Percentiles rank a stretch among this genome's conserved stretches.
phyloP scores from a whole-genome alignment of 2,888 invertebrate genomes.

The Tupiocoris notatus region DNA sequence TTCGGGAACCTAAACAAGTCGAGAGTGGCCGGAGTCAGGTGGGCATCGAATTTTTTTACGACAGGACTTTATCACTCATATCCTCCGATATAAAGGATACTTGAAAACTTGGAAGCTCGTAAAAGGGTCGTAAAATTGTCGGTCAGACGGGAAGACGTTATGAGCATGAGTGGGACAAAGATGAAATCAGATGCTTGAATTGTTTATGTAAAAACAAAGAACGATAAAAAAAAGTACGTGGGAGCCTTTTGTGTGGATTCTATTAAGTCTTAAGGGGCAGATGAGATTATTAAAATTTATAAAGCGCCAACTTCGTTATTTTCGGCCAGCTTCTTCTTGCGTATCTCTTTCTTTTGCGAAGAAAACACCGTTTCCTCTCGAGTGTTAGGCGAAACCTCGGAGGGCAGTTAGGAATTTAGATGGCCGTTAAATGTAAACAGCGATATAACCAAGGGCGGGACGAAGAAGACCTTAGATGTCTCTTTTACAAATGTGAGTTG shows the following conservation, averaged over 20 bases:
- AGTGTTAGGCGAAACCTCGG: slow-evolving; percentile 22
- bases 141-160: neutral
- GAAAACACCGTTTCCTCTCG: neutral
- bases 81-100: slow-evolving; percentile 33
- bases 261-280: slow-evolving; percentile 29
- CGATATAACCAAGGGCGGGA: slow-evolving; percentile 17
- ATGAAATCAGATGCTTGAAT: slow-evolving; percentile 28
- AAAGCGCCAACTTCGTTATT: slow-evolving; percentile 35
- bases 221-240: slow-evolving; percentile 4
- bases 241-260: slow-evolving; percentile 32
- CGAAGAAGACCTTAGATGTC: slow-evolving; percentile 8
- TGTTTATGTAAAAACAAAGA: slow-evolving; percentile 23
- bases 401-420: slow-evolving; percentile 36
- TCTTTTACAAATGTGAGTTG: slow-evolving; percentile 19
- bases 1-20: neutral
- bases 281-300: slow-evolving; percentile 39
- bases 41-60: slow-evolving; percentile 11
- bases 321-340: neutral
- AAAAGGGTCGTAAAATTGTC: slow-evolving; percentile 32
- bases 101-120: slow-evolving; percentile 27
- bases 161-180: neutral
- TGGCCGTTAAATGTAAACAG: slow-evolving; percentile 37
- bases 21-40: neutral
- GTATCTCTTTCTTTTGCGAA: neutral
- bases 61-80: slow-evolving; percentile 25